These are phyloP conservation scores for Acanthurus lineatus DNA, from an alignment of 2,797 vertebrate species.

Conservation along the genomic window DNA sequence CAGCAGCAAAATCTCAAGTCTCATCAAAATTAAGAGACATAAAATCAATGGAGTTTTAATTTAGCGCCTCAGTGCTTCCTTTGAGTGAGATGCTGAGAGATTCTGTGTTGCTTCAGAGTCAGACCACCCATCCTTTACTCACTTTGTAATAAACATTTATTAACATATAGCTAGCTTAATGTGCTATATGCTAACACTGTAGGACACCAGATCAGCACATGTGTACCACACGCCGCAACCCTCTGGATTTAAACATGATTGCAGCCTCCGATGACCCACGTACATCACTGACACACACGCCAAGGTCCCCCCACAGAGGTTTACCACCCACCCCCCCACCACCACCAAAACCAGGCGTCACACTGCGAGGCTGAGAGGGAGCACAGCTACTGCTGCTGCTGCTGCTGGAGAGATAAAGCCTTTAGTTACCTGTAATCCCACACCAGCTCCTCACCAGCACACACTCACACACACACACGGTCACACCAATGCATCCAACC, in stretches of 20 bases:
- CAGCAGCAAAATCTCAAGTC: too few species aligned
- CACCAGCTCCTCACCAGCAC: slow-evolving; percentile 50
- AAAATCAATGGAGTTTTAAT: too few species aligned
- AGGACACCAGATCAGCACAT: too few species aligned
- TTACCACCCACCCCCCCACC: slow-evolving; percentile 44
- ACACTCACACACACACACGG: slow-evolving; percentile 10
- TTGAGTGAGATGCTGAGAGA: too few species aligned
- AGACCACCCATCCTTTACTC: too few species aligned
- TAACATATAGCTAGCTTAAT: too few species aligned
- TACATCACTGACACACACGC: slow-evolving; percentile 36
- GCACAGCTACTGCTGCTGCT: slow-evolving; percentile 34
- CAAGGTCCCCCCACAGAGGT: slow-evolving; percentile 57
- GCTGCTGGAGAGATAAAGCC: slow-evolving; percentile 68
- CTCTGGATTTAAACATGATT: slow-evolving; percentile 48
- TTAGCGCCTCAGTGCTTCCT: too few species aligned
- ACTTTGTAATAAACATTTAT: too few species aligned
- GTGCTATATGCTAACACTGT: too few species aligned
- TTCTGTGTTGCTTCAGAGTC: too few species aligned
- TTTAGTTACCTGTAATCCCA: slow-evolving; percentile 74
- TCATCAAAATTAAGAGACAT: too few species aligned
- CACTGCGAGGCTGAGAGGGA: slow-evolving; percentile 55
- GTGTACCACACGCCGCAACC: slow-evolving; percentile 1
- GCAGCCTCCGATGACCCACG: slow-evolving; percentile 53
- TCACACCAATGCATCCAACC: neutral
- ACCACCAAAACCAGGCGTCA: slow-evolving; percentile 44